Evolutionary conservation across 2,797 vertebrate species (phyloP).

Genomic region (Tangara arthus): DNA sequence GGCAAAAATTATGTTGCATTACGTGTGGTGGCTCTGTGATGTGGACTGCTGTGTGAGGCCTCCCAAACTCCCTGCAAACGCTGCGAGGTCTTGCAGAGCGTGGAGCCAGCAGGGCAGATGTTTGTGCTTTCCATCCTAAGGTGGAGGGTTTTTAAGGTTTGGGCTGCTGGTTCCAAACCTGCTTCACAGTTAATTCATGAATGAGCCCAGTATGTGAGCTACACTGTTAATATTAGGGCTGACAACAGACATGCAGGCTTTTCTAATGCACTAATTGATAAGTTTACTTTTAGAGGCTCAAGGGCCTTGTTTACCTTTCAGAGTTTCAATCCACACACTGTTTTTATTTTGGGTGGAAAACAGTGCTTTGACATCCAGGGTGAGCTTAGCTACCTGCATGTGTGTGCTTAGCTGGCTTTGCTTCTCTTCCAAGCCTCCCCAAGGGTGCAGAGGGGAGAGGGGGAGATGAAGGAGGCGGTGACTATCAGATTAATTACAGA

Average conservation of each 20-base stretch:
- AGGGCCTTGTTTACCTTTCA: constrained; percentile 44
- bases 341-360: constrained; percentile 20
- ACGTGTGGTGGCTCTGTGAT: constrained; percentile 51
- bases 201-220: background rate
- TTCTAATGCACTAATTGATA: constrained; percentile 28
- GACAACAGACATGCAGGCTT: background rate
- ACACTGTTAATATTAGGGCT: background rate
- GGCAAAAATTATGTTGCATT: constrained; percentile 64
- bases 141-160: background rate
- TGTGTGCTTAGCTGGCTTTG: background rate
- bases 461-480: background rate
- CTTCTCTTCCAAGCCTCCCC: constrained; percentile 3
- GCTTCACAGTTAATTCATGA: constrained; percentile 2
- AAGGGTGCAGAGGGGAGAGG: background rate
- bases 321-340: background rate
- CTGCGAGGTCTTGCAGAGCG: background rate
- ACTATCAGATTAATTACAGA: constrained; percentile 48
- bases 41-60: constrained; percentile 27
- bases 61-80: background rate
- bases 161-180: background rate
- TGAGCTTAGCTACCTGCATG: constrained; percentile 40
- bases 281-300: constrained; percentile 36
- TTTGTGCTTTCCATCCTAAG: background rate
- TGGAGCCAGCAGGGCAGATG: background rate
- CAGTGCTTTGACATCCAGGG: constrained; percentile 11